Percentiles rank a stretch among this genome's conserved stretches.
These are phyloP conservation scores for Delia radicum DNA, from an alignment of 1,140 invertebrate species.

Conservation along the genomic window DNA sequence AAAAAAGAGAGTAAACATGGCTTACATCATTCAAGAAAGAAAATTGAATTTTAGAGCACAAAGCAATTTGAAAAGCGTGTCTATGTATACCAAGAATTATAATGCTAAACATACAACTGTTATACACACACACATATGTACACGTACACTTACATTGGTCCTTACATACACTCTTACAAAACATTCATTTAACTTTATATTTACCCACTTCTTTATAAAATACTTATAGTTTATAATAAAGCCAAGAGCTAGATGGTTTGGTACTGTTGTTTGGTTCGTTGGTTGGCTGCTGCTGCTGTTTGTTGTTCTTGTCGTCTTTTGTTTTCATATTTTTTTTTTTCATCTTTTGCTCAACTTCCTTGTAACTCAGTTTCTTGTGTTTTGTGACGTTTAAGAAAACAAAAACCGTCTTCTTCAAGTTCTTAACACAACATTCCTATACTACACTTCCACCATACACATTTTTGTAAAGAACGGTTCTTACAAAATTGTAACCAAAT, in stretches of 20 bases:
- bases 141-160: background rate
- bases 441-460: too few relatives aligned
- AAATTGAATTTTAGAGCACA: constrained; percentile 21
- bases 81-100: constrained; percentile 7
- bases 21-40: constrained; percentile 24
- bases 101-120: background rate
- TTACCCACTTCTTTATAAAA: constrained; percentile 23
- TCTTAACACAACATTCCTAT: background rate
- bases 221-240: constrained; percentile 21
- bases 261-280: background rate
- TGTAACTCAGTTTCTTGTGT: background rate
- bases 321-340: background rate
- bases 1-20: constrained; percentile 17
- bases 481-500: too few relatives aligned
- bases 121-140: background rate
- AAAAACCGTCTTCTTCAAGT: background rate
- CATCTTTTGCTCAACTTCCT: background rate
- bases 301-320: background rate
- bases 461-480: too few relatives aligned
- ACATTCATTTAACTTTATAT: constrained; percentile 22
- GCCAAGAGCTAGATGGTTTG: background rate
- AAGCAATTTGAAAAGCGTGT: constrained; percentile 23
- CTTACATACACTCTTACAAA: background rate
- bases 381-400: constrained; percentile 22
- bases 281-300: background rate